Percentiles rank a stretch among this genome's conserved stretches.
These are phyloP conservation scores for Macrochelys suwanniensis DNA, from an alignment of 2,797 vertebrate genomes.

Conservation along the genomic window DNA sequence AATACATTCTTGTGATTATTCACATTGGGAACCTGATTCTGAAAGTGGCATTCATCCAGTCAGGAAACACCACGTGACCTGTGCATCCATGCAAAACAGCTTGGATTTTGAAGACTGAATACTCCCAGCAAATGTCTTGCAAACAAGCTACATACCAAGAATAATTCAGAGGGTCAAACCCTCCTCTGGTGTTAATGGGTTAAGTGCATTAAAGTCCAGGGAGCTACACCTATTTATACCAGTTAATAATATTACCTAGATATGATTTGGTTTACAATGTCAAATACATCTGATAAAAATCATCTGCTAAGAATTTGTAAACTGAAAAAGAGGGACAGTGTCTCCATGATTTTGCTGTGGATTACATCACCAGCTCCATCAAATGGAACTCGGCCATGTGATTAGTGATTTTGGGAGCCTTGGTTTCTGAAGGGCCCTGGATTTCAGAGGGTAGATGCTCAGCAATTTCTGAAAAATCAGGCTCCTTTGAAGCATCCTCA, in stretches of 20 bases:
- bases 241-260: constrained; percentile 2
- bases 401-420: not conserved
- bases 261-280: constrained; percentile 19
- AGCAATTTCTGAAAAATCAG: not conserved
- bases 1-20: not conserved
- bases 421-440: not conserved
- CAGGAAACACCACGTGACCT: not conserved
- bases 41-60: not conserved
- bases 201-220: constrained; percentile 42
- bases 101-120: constrained; percentile 30
- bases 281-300: not conserved
- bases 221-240: not conserved
- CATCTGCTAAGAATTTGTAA: constrained; percentile 3
- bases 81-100: constrained; percentile 41
- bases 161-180: not conserved
- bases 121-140: not conserved
- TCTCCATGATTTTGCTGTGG: not conserved
- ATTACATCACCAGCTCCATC: not conserved
- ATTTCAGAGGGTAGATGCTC: not conserved
- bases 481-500: not conserved
- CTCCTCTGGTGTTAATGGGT: constrained; percentile 3
- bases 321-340: not conserved
- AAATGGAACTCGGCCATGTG: no score
- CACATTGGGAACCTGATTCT: constrained; percentile 17
- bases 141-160: not conserved